Base-by-base conservation (phyloP, 2,888 invertebrate genomes). In the Artemia sinica region DNA sequence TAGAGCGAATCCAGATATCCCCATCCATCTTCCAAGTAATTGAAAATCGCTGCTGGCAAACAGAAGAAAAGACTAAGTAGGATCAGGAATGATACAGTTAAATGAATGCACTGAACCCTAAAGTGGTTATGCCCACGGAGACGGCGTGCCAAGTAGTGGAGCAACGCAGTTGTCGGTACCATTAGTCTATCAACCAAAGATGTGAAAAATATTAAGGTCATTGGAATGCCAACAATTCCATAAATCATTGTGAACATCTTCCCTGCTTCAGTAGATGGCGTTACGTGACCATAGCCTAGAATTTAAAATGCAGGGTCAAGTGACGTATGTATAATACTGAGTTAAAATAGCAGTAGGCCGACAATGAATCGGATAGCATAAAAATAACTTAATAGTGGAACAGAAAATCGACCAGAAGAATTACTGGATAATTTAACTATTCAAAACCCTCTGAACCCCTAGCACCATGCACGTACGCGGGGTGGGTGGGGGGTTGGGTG, bases 221-320 rank as follows among this genome's bases (percentile, higher is more conserved):
- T 79, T 0, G 93, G 93, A 72, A 93, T 91, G 3, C 92, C 88
- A 70, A 91, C 81, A 70, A 88, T 79, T 0, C 91, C 90, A 80
- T 89, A 93, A 69, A 88, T 77, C 77, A 93, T 89, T 79, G 90
- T 90, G 81, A 92, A 91, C 69, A 89, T 79, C 79, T 92, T 91
- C 49, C 93, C 92, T 1, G 85, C 86, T 77, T 87, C 84, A 67
- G 90, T 89, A 14, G 91, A 80, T 0, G 92, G 91, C 0, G 91
- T 88, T 68, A 91, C 88, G 78, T 91, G 88, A 8, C 92, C 92
- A 79, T 92, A 93, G 68, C 91, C 91, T 90, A 79, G 2, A 76
- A 74, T 71, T 73, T 69, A 71, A 70, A 12, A 70, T 66, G 49
- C 66, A 50, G 12, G 66, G 49, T 50, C 11, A 69, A 63, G 49